Percentiles rank a stretch among this genome's conserved stretches.
Evolutionary conservation across 2,113 vertebrate species (phyloP).

Genomic region (Oreochromis tanganicae): DNA sequence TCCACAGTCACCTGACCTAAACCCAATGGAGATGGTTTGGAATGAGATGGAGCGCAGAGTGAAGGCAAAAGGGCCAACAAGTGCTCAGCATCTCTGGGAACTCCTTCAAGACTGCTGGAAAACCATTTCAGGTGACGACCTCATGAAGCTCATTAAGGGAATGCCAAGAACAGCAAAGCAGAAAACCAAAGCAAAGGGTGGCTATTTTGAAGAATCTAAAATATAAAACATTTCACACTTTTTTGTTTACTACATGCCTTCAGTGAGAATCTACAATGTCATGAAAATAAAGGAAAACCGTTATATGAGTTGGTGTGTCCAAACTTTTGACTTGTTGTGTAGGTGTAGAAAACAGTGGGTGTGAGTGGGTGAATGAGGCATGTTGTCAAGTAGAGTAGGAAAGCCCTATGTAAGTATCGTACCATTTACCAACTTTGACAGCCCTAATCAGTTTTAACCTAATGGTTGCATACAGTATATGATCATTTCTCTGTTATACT

Average conservation of each 20-base stretch:
- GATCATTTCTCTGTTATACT: neutral
- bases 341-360: neutral
- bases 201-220: neutral
- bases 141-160: too few relatives aligned
- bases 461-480: neutral
- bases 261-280: neutral
- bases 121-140: too few relatives aligned
- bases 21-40: too few relatives aligned
- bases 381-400: neutral
- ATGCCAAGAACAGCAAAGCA: neutral
- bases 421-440: neutral
- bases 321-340: neutral
- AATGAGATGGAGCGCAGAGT: too few relatives aligned
- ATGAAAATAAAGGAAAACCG: neutral
- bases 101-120: too few relatives aligned
- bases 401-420: neutral
- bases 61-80: too few relatives aligned
- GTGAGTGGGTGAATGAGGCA: neutral
- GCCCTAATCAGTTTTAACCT: neutral
- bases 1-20: too few relatives aligned
- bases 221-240: neutral
- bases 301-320: neutral
- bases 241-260: accelerated
- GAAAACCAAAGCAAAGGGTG: neutral
- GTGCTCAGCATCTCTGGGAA: too few relatives aligned